These are phyloP conservation scores for Dynastes maya DNA, from an alignment of 2,888 invertebrate species.

Conservation along the genomic window DNA sequence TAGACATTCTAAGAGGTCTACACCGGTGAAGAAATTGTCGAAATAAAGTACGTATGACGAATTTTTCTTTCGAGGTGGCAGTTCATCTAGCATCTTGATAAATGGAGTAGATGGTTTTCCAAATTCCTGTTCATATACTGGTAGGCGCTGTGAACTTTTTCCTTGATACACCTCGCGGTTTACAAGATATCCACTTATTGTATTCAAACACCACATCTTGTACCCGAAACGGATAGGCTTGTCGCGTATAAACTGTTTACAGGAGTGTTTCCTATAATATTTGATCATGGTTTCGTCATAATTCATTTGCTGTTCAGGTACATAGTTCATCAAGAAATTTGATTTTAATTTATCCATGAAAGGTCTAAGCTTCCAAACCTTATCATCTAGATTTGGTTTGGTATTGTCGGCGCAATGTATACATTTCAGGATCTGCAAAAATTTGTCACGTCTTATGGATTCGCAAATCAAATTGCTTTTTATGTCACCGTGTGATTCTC, in stretches of 20 bases:
- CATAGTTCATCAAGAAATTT: conserved; percentile 49
- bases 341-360: conserved; percentile 27
- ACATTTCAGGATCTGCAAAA: too few species aligned
- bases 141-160: conserved; percentile 49
- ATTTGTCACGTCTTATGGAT: too few species aligned
- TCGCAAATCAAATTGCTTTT: neutral
- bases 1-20: too few species aligned
- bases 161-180: conserved; percentile 58
- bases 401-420: too few species aligned
- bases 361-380: too few species aligned
- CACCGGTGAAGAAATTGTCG: conserved; percentile 51
- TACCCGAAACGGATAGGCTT: conserved; percentile 63
- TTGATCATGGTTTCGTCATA: conserved; percentile 61
- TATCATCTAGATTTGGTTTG: too few species aligned
- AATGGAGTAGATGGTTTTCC: too few species aligned
- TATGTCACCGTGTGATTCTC: conserved; percentile 51
- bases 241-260: conserved; percentile 53
- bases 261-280: conserved; percentile 60
- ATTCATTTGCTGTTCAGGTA: conserved; percentile 54
- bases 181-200: conserved; percentile 60
- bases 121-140: conserved; percentile 20
- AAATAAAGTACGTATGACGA: conserved; percentile 51
- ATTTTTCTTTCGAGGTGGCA: conserved; percentile 40
- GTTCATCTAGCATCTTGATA: too few species aligned
- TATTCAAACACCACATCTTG: conserved; percentile 62